phyloP scores from a whole-genome alignment of 1,140 invertebrate species.

The Nephila pilipes region DNA sequence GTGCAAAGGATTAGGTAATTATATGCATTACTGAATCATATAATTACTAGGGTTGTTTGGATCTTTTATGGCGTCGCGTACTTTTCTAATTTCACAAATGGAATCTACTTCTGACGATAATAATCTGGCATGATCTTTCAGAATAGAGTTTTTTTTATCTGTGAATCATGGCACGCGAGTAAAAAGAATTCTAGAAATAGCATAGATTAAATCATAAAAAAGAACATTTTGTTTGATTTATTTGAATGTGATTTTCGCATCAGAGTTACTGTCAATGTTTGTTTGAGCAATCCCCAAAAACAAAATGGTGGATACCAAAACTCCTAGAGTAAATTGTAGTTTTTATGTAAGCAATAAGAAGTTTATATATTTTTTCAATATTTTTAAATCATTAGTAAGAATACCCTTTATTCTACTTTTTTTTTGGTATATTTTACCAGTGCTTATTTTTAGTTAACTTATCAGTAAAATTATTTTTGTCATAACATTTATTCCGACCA shows the following conservation, averaged over 20 bases:
- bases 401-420: too few relatives aligned
- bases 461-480: too few relatives aligned
- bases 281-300: background rate
- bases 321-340: too few relatives aligned
- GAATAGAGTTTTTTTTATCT: background rate
- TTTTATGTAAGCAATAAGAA: too few relatives aligned
- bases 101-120: conserved; percentile 17
- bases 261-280: background rate
- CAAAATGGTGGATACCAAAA: too few relatives aligned
- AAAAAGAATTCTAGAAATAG: background rate
- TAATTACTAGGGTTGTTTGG: conserved; percentile 48
- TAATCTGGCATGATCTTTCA: conserved; percentile 44
- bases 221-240: background rate
- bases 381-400: too few relatives aligned
- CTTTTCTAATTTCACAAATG: conserved; percentile 61
- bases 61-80: conserved; percentile 32
- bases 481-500: too few relatives aligned
- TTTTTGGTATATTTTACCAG: too few relatives aligned
- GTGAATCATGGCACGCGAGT: background rate
- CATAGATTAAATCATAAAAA: conserved; percentile 1
- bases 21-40: conserved; percentile 64
- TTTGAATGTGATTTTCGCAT: background rate
- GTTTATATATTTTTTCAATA: too few relatives aligned
- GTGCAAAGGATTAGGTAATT: conserved; percentile 31
- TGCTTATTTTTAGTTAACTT: too few relatives aligned